These are phyloP conservation scores for Drosophila tropicalis DNA, from an alignment of 1,140 invertebrate species.

Conservation along the genomic window DNA sequence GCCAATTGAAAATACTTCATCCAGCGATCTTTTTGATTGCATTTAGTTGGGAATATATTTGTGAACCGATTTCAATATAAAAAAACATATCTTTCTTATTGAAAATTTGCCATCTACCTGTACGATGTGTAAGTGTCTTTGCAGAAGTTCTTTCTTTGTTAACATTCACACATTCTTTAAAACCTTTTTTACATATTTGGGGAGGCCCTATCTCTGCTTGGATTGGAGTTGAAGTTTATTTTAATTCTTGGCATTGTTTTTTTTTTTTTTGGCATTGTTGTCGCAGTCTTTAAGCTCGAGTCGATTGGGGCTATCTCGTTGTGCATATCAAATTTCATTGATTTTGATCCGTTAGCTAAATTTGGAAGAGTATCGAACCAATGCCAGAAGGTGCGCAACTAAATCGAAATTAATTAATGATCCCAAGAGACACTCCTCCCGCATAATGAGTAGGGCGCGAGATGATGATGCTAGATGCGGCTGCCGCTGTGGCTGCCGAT, in stretches of 20 bases:
- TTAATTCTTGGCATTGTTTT: neutral
- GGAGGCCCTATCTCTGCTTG: neutral
- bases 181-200: no score
- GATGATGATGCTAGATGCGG: constrained; percentile 36
- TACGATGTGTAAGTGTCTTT: no score
- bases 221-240: neutral
- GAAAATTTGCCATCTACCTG: no score
- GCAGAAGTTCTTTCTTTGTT: no score
- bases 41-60: no score
- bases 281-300: constrained; percentile 31
- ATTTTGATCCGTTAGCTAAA: constrained; percentile 71
- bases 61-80: no score
- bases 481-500: constrained; percentile 29
- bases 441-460: constrained; percentile 66
- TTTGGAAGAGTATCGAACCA: constrained; percentile 36
- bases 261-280: neutral
- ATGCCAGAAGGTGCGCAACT: constrained; percentile 49
- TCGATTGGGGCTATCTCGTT: constrained; percentile 64
- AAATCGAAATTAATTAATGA: constrained; percentile 80
- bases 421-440: constrained; percentile 74
- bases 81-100: no score
- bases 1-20: no score
- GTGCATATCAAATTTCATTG: constrained; percentile 81
- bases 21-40: no score
- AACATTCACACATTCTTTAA: no score